phyloP scores from a whole-genome alignment of 2,888 invertebrate genomes.

The Ptychoptera contaminata region DNA sequence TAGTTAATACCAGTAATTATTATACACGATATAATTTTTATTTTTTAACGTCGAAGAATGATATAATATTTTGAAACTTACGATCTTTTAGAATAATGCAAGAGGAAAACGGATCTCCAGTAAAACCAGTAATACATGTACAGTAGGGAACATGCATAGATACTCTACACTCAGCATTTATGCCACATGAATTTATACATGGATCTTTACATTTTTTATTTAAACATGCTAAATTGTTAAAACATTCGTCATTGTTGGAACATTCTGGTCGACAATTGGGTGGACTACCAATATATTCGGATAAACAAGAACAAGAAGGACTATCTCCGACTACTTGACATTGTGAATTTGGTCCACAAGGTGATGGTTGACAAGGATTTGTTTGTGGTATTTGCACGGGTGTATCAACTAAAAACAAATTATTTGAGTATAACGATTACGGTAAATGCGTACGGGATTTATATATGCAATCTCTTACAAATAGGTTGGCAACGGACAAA shows the following conservation, averaged over 20 bases:
- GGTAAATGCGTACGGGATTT: slow-evolving; percentile 12
- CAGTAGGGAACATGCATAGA: slow-evolving; percentile 64
- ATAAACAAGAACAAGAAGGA: slow-evolving; percentile 50
- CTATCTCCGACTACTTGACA: slow-evolving; percentile 44
- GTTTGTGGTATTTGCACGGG: slow-evolving; percentile 12
- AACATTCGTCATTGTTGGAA: slow-evolving; percentile 52
- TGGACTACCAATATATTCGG: slow-evolving; percentile 53
- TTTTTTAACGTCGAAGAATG: too few species aligned
- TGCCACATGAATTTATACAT: slow-evolving; percentile 62
- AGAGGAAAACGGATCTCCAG: slow-evolving; percentile 59
- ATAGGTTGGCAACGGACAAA: slow-evolving; percentile 42
- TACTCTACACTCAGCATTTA: slow-evolving; percentile 56
- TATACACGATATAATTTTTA: too few species aligned
- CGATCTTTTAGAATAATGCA: slow-evolving; percentile 25
- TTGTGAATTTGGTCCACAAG: slow-evolving; percentile 61
- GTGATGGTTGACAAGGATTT: slow-evolving; percentile 58
- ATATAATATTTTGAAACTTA: neutral
- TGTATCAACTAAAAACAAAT: slow-evolving; percentile 9
- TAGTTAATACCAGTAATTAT: too few species aligned
- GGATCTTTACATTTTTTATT: slow-evolving; percentile 58
- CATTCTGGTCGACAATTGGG: slow-evolving; percentile 60
- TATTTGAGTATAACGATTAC: slow-evolving; percentile 14
- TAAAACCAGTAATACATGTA: slow-evolving; percentile 44
- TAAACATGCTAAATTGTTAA: slow-evolving; percentile 46
- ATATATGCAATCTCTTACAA: slow-evolving; percentile 13